Evolutionary conservation across 2,888 invertebrate species (phyloP).

Genomic region (Frankliniella intonsa): DNA sequence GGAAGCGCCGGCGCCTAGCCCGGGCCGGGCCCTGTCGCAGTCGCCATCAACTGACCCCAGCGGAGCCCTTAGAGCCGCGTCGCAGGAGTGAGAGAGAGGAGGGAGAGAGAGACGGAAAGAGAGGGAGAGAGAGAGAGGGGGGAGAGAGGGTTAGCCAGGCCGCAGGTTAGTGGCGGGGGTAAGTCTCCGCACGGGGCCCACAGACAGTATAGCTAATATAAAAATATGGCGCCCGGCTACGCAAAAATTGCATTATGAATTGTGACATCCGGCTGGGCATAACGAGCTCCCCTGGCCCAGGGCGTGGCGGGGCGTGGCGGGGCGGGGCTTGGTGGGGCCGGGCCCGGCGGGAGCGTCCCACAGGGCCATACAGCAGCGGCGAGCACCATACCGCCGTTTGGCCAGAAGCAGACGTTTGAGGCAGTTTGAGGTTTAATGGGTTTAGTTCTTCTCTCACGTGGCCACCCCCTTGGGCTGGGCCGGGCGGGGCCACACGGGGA

Average conservation of each 20-base stretch:
- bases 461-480: background rate
- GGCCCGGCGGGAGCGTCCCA: background rate
- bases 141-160: background rate
- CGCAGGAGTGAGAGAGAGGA: background rate
- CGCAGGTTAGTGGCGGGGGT: background rate
- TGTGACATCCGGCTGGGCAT: background rate
- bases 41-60: conserved; percentile 8
- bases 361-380: no score
- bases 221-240: conserved; percentile 19
- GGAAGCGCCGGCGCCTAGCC: no score
- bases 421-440: conserved; percentile 22
- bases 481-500: no score
- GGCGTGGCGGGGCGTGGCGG: background rate
- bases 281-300: background rate
- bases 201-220: conserved; percentile 9
- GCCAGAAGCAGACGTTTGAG: background rate
- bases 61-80: background rate
- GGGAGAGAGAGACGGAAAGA: background rate
- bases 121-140: background rate
- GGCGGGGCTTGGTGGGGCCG: background rate
- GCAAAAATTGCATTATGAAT: conserved; percentile 27
- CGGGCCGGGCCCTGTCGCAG: no score
- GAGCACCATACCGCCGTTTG: background rate
- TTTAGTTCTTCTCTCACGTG: conserved; percentile 13
- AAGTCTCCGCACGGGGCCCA: background rate